Base-by-base conservation (phyloP, 2,888 invertebrate species). In the Pharmacophagus antenor region DNA sequence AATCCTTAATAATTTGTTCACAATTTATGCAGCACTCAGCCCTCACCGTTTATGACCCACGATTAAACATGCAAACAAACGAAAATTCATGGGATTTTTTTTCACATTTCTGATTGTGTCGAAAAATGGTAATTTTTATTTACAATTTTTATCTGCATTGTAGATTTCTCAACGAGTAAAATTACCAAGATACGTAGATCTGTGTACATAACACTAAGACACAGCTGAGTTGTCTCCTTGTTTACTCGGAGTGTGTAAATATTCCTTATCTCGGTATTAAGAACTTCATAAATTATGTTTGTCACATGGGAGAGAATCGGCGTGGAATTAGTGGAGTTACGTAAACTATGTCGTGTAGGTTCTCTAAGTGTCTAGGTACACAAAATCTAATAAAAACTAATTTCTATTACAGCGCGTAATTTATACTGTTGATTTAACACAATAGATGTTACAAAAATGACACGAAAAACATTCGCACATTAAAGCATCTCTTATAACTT, bases 251-350 rank as follows among this genome's bases (percentile, higher is more conserved):
- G 82, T 82, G 82, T 83, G 89, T 88, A 89, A 89, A 89, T 84
- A 88, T 79, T 66, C 78, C 83, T 89, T 89, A 90, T 89, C 90
- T 84, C 64, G 77, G 82, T 84, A 88, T 89, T 88, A 88, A 82
- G 84, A 84, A 87, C 89, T 88, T 88, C 90, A 89, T 90, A 90
- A 90, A 90, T 90, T 86, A 84, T 86, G 90, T 90, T 89, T 90
- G 89, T 90, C 89, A 90, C 73, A 70, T 80, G 77, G 77, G 72
- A 81, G 79, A 79, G 80, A 85, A 83, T 84, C 79, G 74, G 71
- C 73, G 67, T 70, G 66, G 76, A 74, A 78, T 78, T 72, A 77
- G 47, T 67, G 57, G 20, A 18, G 58, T 73, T 75, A 77, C 74
- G 74, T 76, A 79, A 80, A 61, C 61, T 42, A 22, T 52, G 61